Base-by-base conservation (phyloP, 1,140 invertebrate species). In the Drosophila tristis region DNA sequence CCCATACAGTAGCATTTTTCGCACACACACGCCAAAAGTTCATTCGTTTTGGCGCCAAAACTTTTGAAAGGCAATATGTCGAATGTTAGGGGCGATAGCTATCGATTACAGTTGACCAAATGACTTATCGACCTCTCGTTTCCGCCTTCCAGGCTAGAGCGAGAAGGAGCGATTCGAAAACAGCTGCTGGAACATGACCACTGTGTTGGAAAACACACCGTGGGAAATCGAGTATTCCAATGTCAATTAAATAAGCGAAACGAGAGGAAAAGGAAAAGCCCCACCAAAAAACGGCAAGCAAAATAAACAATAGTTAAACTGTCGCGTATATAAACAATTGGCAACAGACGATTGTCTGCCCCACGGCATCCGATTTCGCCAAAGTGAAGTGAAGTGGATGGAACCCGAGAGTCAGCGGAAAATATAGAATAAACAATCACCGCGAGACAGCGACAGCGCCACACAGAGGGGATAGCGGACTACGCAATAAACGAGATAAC, bases 401-500 rank as follows among this genome's bases (percentile, higher is more conserved):
- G 35, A 39, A 39, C 11, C 35, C 5, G 35, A 39, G 35, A 39
- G 35, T 56, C 39, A 39, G 50, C 43, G 49, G 43, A 39, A 39
- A 39, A 39, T 39, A 39, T 39, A 39, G 35, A 39, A 39, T 39
- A 39, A 39, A 39, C 35, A 39, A 39, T 39, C 4, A 5, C 35
- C 9, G 35, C 35, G 9, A 39, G 35, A n/a, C 5, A 23, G 20
- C 44, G n/a, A 25, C 15, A 55, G 35, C 16, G 11, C 23, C 31
- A 57, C 7, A 26, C 23, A 45, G 26, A 63, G 50, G 25, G 13
- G 42, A n/a, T n/a, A 35, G 20, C 66, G 57, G 77, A 87, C 80
- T 86, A 86, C 81, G 81, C 81, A 86, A 86, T 86, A 86, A 86
- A 61, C 62, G 61, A 39, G 35, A 68, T 78, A 81, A 74, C 82